Base-by-base conservation (phyloP, 2,888 invertebrate genomes). In the Calameuta filiformis region DNA sequence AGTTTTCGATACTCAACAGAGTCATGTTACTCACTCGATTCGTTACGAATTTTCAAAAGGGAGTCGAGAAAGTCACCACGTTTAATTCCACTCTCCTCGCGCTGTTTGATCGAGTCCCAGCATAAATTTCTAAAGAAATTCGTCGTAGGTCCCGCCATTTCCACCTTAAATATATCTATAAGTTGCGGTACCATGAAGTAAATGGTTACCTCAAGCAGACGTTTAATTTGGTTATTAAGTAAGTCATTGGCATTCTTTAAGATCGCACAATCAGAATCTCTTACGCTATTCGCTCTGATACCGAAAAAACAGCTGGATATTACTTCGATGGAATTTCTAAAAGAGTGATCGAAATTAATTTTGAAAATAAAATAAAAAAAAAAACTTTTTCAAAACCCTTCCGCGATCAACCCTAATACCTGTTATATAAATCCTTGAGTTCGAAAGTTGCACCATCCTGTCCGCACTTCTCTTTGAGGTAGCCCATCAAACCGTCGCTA, bases 371-470 rank as follows among this genome's bases (percentile, higher is more conserved):
- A 0, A 1, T 9, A 56, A 56, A 9, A 0, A 1, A 23, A 56
- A 56, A 9, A 35, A 35, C 9, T 0, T 56, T 23, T 56, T 56
- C 56, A 6, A 56, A 56, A 23, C 0, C 1, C 23, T 56, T 23
- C 23, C 0, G 6, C 40, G 0, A 40, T 40, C 1, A 30, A n/a
- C n/a, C 15, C n/a, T 9, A n/a, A 31, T 71, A 31, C 71, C 15
- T 71, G 15, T 12, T 71, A 4, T 71, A 71, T 34, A 71, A 12
- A 6, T 12, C 2, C 2, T 71, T 71, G 12, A 71, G 12, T 23
- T 71, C 76, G 12, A 85, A 81, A 3, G 84, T 68, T 0, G 76
- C 75, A 1, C 78, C 33, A 35, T 76, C 76, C 34, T 40, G 35
- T 37, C 76, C 79, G 12, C 78, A 40, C 68, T 73, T 33, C 68